Evolutionary conservation across 92 coral and sea anemone genomes (phyloP), one percentile per base, ranked within the genome.

Genomic region (Paragorgia papillata): DNA sequence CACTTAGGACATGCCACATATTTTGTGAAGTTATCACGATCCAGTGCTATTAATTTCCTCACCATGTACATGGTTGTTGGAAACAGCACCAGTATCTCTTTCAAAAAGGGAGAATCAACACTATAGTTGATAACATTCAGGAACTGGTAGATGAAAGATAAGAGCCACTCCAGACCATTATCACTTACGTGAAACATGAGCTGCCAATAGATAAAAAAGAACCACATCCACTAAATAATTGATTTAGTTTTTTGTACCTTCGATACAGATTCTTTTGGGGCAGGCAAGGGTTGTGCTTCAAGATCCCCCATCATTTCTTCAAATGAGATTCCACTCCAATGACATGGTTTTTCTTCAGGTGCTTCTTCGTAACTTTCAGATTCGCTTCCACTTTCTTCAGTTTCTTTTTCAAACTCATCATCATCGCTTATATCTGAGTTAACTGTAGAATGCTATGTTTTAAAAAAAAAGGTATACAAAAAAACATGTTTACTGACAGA

Each of bases 1-100:
- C 62, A 56, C 22, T 56, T 56, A 8, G 62, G 62, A 28, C 62
- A 56, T 3, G 30, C 62, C 8, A 56, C 62, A 56, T 56, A 56
- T 17, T 56, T 56, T 7, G 62, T 56, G 22, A 56, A 56, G 22
- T 56, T 14, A 56, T 56, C 62, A 2, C 62, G 31, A 56, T 56
- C 62, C 7, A 56, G 7, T 14, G 12, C 30, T 6, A 56, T 17
- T 13, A 56, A 28, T 22, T 56, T 3, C 3, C 62, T 1, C 3
- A 56, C 62, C 62, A 56, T 22, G 62, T 56, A 56, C 62, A 56
- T 14, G 1, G 62, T 14, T 17, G 62, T 56, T 2, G 62, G 62
- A 56, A 56, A 56, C 29, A 56, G 8, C 8, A 22, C 62, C 18
- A 56, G 2, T 12, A 56, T 1, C 2, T 56, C 30, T 7, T 3